Conservation (phyloP, 2,888 invertebrate genomes). For the Spatulosminthurus flaviceps region DNA sequence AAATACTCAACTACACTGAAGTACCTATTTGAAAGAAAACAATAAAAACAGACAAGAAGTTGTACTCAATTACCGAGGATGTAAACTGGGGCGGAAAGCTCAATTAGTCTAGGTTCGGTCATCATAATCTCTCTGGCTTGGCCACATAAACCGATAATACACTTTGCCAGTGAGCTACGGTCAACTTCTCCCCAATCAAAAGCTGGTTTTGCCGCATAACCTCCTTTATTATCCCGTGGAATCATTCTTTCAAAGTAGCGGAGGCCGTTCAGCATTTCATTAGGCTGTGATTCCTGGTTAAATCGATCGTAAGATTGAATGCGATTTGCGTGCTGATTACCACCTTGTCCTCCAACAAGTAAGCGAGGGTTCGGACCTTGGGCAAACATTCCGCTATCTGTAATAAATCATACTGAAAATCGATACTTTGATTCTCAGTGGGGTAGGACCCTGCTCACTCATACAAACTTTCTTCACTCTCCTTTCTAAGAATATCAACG, state of each 20-base stretch:
- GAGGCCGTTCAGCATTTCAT: slow-evolving; percentile 71
- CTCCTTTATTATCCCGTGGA: slow-evolving; percentile 64
- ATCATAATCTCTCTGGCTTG: slow-evolving; percentile 69
- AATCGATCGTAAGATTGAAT: slow-evolving; percentile 70
- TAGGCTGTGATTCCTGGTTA: slow-evolving; percentile 70
- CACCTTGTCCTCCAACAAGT: slow-evolving; percentile 21
- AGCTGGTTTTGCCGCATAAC: slow-evolving; percentile 63
- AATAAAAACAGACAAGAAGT: neutral
- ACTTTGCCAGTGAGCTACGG: slow-evolving; percentile 67
- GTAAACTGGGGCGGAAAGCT: slow-evolving; percentile 71
- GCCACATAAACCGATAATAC: slow-evolving; percentile 69
- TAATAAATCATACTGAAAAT: slow-evolving; percentile 19
- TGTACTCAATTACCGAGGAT: slow-evolving; percentile 68
- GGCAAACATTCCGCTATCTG: slow-evolving; percentile 56
- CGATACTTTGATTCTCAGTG: too few relatives aligned
- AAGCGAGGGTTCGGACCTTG: slow-evolving; percentile 34
- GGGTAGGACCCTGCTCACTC: too few relatives aligned
- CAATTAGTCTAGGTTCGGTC: slow-evolving; percentile 70
- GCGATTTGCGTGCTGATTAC: slow-evolving; percentile 65
- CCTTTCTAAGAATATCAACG: too few relatives aligned
- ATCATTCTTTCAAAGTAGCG: slow-evolving; percentile 68
- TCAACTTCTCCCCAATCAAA: slow-evolving; percentile 66
- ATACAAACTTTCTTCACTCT: too few relatives aligned
- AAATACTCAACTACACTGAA: too few relatives aligned
- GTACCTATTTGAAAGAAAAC: too few relatives aligned